phyloP scores from a whole-genome alignment of 2,888 invertebrate species.

The Pyralis farinalis region DNA sequence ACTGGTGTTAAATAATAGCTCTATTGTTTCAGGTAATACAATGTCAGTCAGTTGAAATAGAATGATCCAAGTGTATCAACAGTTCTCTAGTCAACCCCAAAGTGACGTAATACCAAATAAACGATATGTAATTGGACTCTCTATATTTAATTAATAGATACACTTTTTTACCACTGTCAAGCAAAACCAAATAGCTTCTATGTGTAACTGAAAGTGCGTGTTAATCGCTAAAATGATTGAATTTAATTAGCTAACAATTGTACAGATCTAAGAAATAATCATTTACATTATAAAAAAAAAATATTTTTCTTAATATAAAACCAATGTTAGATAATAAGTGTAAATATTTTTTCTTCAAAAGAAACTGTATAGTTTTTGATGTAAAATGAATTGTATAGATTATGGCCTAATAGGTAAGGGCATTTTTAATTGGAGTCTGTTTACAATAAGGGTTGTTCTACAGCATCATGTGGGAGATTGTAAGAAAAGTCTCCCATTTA shows the following conservation, averaged over 20 bases:
- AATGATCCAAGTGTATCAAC: not conserved
- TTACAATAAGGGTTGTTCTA: too few relatives aligned
- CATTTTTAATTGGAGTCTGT: too few relatives aligned
- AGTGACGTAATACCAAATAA: slow-evolving; percentile 13
- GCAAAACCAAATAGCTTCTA: slow-evolving; percentile 40
- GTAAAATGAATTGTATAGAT: slow-evolving; percentile 18
- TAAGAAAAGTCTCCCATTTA: too few relatives aligned
- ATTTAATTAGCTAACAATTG: slow-evolving; percentile 36
- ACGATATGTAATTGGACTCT: not conserved
- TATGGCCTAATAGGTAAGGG: slow-evolving; percentile 27
- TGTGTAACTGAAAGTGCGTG: slow-evolving; percentile 28
- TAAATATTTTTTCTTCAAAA: slow-evolving; percentile 44
- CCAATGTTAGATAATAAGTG: slow-evolving; percentile 38
- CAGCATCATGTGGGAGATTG: too few relatives aligned
- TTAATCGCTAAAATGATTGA: slow-evolving; percentile 26
- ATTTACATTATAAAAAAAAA: slow-evolving; percentile 39
- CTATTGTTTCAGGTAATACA: slow-evolving; percentile 3
- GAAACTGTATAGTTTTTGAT: slow-evolving; percentile 21
- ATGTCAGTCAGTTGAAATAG: not conserved
- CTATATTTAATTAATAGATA: slow-evolving; percentile 15
- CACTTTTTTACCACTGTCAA: slow-evolving; percentile 26
- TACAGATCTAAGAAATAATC: slow-evolving; percentile 39
- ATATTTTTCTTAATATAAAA: slow-evolving; percentile 55
- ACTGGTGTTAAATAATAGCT: too few relatives aligned
- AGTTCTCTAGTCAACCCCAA: slow-evolving; percentile 13